phyloP scores from a whole-genome alignment of 1,140 invertebrate genomes.

The Scaptomyza pallida region DNA sequence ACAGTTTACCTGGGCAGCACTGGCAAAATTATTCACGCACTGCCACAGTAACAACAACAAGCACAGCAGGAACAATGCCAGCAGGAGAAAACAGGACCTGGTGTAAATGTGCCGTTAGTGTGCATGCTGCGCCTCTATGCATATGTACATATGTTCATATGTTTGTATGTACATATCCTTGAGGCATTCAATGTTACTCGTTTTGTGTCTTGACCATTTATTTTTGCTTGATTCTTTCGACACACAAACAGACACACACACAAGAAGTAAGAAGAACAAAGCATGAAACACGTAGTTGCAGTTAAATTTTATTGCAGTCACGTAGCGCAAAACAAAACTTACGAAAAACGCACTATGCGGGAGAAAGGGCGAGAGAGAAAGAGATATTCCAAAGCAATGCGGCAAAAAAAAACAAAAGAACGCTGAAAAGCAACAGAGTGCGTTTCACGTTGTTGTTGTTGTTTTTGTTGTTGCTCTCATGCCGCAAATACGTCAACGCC shows the following conservation, averaged over 20 bases:
- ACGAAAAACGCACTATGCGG: constrained; percentile 33
- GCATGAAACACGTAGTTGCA: constrained; percentile 71
- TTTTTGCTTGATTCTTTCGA: constrained; percentile 32
- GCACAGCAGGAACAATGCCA: not conserved
- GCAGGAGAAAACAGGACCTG: constrained; percentile 8
- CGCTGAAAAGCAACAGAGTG: constrained; percentile 43
- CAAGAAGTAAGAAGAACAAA: constrained; percentile 14
- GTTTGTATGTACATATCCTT: constrained; percentile 39
- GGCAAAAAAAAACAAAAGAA: constrained; percentile 64
- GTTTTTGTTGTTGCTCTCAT: constrained; percentile 5
- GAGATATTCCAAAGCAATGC: constrained; percentile 43
- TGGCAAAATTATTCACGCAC: constrained; percentile 32
- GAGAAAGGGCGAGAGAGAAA: not conserved
- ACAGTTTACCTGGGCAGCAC: constrained; percentile 28
- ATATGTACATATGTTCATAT: constrained; percentile 12
- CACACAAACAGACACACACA: constrained; percentile 17
- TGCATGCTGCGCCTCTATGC: constrained; percentile 35
- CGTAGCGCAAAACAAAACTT: constrained; percentile 57
- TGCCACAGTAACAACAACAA: not conserved
- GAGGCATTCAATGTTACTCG: constrained; percentile 28
- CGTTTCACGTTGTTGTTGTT: constrained; percentile 7
- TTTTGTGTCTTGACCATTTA: constrained; percentile 33
- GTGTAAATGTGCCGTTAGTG: constrained; percentile 23
- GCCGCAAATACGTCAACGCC: constrained; percentile 33
- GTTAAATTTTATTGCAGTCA: constrained; percentile 78